These are phyloP conservation scores for Bovichtus variegatus DNA, from an alignment of 2,797 vertebrate genomes.

Conservation along the genomic window DNA sequence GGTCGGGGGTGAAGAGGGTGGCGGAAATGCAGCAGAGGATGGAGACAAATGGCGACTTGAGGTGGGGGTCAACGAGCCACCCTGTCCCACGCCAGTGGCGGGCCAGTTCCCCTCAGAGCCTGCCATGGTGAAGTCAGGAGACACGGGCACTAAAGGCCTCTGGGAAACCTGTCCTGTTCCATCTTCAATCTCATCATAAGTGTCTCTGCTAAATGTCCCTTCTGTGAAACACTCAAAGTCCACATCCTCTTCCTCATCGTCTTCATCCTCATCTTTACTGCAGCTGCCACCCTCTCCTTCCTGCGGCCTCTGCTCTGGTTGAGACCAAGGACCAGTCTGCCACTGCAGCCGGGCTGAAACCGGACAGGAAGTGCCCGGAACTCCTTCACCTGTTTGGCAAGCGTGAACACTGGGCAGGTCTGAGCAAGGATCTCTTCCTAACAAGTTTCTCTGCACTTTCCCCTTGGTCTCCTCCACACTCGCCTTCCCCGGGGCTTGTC, in stretches of 20 bases:
- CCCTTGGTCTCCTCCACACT: conserved; percentile 55
- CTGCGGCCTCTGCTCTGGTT: conserved; percentile 60
- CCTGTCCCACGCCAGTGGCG: conserved; percentile 46
- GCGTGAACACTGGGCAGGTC: conserved; percentile 13
- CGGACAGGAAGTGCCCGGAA: conserved; percentile 47
- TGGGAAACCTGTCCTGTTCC: conserved; percentile 85
- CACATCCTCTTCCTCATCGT: conserved; percentile 83
- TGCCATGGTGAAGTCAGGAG: conserved; percentile 75
- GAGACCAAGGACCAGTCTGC: conserved; percentile 84
- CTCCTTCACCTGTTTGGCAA: conserved; percentile 29
- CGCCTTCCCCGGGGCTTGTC: conserved; percentile 23
- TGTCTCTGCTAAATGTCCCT: conserved; percentile 77
- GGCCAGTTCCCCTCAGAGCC: conserved; percentile 77
- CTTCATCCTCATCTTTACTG: conserved; percentile 67
- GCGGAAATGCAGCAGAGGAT: conserved; percentile 66
- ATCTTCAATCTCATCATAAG: conserved; percentile 84
- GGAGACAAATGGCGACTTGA: conserved; percentile 72
- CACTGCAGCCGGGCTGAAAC: conserved; percentile 85
- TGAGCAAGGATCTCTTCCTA: conserved; percentile 18
- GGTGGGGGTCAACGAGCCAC: conserved; percentile 61
- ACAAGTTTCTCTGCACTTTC: conserved; percentile 44
- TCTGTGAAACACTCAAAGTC: conserved; percentile 85
- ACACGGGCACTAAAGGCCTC: conserved; percentile 77
- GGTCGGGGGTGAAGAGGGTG: conserved; percentile 76
- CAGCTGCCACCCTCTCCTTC: conserved; percentile 68